Evolutionary conservation across 1,140 invertebrate species (phyloP), one percentile per base, ranked within the genome.

Genomic region (Eumeta japonica): DNA sequence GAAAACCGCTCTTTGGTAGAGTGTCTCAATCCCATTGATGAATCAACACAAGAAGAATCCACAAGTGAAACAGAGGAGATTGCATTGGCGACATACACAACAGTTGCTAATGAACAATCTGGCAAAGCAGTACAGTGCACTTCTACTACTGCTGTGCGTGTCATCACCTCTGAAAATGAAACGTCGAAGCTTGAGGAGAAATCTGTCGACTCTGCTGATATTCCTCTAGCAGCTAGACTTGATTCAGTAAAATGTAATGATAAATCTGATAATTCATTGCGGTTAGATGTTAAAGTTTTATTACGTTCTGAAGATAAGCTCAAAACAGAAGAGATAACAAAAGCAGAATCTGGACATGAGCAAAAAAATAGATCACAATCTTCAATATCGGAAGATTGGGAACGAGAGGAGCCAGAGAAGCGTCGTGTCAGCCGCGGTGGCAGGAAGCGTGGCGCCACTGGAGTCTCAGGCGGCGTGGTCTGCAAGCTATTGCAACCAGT

Each of bases 401-500:
- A 64, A 12, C 53, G 42, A 35, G 55, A 54, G 5, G 60, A 62
- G 4, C n/a, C n/a, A n/a, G n/a, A n/a, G n/a, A n/a, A n/a, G n/a
- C n/a, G n/a, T n/a, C n/a, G n/a, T n/a, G n/a, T n/a, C n/a, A n/a
- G n/a, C n/a, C 52, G 46, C 14, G 44, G 40, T 2, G 50, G 45
- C 33, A 48, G 43, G 43, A 60, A 55, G 45, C 57, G 50, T 34
- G 49, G 52, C 3, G 40, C 45, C 17, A 29, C 62, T 32, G 51
- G 56, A 7, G 48, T 57, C 52, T 57, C 64, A 33, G 50, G 55
- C n/a, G 50, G 50, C 18, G 62, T 61, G 47, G n/a, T n/a, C n/a
- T n/a, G n/a, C n/a, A n/a, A n/a, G n/a, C n/a, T n/a, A n/a, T 39
- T 75, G 45, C 71, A 71, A 47, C 73, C 72, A 1, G 65, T 76